Base-by-base conservation (phyloP, 1,140 invertebrate species). In the Trinorchestia longiramus region DNA sequence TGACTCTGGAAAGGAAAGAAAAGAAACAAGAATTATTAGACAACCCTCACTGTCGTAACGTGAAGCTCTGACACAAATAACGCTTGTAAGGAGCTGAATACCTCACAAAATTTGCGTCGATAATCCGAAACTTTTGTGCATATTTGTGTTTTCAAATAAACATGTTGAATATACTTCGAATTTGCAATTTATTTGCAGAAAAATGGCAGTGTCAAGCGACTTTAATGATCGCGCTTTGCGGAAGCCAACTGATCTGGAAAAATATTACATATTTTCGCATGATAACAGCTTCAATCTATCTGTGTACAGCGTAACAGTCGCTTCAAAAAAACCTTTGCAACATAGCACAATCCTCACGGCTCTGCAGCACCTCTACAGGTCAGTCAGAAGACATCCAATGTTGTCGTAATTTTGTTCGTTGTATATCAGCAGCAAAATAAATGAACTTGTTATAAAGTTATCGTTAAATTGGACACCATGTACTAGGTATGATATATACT, bases 331-430 rank as follows among this genome's bases (percentile, higher is more conserved):
- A 40, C 43, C 43, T 44, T 47, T 94, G 92, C 92, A 94, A 47
- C 44, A 45, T 4, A 94, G 92, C 92, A 11, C 44, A 6, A 44
- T 94, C 41, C 92, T 17, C 19, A 28, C 44, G 6, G 92, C 92
- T 45, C 92, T 94, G 43, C 43, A 94, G 92, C 92, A 94, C 40
- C 92, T 94, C 6, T 94, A 94, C 92, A 94, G 92, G 92, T 94
- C 19, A 94, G 92, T 94, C 15, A 3, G 43, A 36, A 8, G 11
- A 15, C 41, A 11, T 40, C 36, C 40, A 15, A 36, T 87, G 41
- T n/a, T 19, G 19, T 53, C 6, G 47, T 11, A 53, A 53, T 53
- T 6, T 53, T 6, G 6, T 53, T 53, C 8, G 47, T 11, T 8
- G 41, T 87, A 8, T 87, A 6, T 87, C 36, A 36, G 36, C 40